A percentile compares a stretch with the other conserved stretches of the same genome.
Evolutionary conservation across 2,113 vertebrate species (phyloP).

Genomic region (Megaleporinus macrocephalus): DNA sequence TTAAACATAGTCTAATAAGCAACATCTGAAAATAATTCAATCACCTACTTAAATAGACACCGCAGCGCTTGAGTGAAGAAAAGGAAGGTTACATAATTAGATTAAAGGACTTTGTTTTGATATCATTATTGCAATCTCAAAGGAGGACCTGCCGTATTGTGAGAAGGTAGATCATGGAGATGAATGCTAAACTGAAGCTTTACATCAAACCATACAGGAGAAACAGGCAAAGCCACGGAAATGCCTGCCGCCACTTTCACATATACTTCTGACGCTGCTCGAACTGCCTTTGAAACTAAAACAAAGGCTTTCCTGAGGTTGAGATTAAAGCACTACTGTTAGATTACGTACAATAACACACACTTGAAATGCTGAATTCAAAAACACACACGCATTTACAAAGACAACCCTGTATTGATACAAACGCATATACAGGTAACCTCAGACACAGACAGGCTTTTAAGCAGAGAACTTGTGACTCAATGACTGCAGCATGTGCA

Average conservation of each 20-base stretch:
- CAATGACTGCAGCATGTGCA: not conserved
- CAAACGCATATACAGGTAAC: not conserved
- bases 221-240: not conserved
- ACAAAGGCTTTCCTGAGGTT: not conserved
- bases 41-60: not conserved
- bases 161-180: conserved; percentile 5
- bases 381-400: not conserved
- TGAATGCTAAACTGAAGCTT: not conserved
- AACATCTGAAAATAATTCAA: not conserved
- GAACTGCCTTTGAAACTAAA: conserved; percentile 3
- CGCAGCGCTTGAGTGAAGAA: not conserved
- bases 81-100: not conserved
- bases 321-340: not conserved
- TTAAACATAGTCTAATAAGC: not conserved
- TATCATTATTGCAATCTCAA: not conserved
- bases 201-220: not conserved
- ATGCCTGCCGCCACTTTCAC: not conserved
- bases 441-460: not conserved
- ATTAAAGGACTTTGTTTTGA: too few relatives aligned
- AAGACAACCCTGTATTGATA: not conserved
- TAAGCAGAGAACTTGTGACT: not conserved
- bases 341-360: not conserved
- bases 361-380: conserved; percentile 1
- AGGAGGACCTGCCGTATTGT: not conserved
- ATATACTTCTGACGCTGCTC: not conserved